A percentile compares a stretch with the other conserved stretches of the same genome.
Conservation (phyloP, 1,140 invertebrate species). For the Yoshiicerus persimilis region DNA sequence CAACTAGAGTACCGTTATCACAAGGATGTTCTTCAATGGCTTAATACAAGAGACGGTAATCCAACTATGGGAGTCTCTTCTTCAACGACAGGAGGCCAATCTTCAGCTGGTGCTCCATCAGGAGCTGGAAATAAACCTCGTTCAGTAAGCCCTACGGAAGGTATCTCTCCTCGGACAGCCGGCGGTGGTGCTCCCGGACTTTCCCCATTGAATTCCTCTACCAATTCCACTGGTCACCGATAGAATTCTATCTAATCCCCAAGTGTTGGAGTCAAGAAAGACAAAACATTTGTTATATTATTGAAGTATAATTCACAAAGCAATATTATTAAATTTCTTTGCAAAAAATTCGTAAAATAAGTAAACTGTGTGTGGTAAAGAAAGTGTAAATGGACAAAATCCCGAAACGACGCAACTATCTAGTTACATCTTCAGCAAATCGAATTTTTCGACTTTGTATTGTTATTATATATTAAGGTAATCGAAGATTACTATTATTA, state of each 20-base stretch:
- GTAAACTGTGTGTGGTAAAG: background rate
- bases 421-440: background rate
- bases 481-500: background rate
- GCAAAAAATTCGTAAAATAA: background rate
- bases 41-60: conserved; percentile 39
- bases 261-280: background rate
- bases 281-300: conserved; percentile 12
- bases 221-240: conserved; percentile 8
- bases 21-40: conserved; percentile 45
- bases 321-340: background rate
- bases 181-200: conserved; percentile 32
- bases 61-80: background rate
- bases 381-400: background rate
- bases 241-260: background rate
- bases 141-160: conserved; percentile 31
- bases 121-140: conserved; percentile 26
- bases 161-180: conserved; percentile 2
- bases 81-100: background rate
- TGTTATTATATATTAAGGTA: background rate
- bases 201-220: background rate
- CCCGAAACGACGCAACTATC: background rate
- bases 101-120: background rate
- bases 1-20: conserved; percentile 79
- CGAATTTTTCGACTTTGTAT: background rate
- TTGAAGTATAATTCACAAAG: background rate